Conservation (phyloP, 2,888 invertebrate genomes). For the Lithophane semibrunnea region DNA sequence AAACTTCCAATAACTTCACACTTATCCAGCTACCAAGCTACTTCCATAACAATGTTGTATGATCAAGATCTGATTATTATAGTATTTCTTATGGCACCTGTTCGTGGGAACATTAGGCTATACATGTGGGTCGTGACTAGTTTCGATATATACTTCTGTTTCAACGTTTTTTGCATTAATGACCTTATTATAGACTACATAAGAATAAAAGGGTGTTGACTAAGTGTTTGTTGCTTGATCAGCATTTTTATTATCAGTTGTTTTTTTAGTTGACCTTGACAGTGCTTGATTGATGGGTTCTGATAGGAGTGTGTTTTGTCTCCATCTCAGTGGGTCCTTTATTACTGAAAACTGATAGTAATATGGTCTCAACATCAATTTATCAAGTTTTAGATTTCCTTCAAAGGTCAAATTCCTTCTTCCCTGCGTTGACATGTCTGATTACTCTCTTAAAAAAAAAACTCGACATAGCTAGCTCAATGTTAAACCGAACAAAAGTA, state of each 20-base stretch:
- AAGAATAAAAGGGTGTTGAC: constrained; percentile 34
- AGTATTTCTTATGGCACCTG: constrained; percentile 63
- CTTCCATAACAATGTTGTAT: constrained; percentile 41
- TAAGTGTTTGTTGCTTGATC: constrained; percentile 17
- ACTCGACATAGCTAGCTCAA: background rate
- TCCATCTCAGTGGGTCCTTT: background rate
- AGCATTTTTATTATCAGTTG: constrained; percentile 28
- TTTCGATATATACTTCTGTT: constrained; percentile 56
- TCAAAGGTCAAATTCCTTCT: background rate
- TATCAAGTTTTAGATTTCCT: background rate
- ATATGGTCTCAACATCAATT: no score
- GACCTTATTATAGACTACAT: constrained; percentile 58
- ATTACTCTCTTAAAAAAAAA: background rate
- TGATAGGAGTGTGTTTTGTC: background rate
- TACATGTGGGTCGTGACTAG: constrained; percentile 64
- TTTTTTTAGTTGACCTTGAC: constrained; percentile 20
- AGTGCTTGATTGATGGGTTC: constrained; percentile 7
- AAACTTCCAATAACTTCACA: constrained; percentile 21
- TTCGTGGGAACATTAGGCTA: constrained; percentile 59
- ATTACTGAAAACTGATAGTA: background rate
- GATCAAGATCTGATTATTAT: constrained; percentile 66
- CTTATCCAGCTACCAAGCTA: constrained; percentile 14
- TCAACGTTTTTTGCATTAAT: constrained; percentile 46
- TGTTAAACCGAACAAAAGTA: background rate
- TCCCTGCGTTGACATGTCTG: background rate